phyloP scores from a whole-genome alignment of 2,888 invertebrate genomes.

The Lasioglossum zephyrum region DNA sequence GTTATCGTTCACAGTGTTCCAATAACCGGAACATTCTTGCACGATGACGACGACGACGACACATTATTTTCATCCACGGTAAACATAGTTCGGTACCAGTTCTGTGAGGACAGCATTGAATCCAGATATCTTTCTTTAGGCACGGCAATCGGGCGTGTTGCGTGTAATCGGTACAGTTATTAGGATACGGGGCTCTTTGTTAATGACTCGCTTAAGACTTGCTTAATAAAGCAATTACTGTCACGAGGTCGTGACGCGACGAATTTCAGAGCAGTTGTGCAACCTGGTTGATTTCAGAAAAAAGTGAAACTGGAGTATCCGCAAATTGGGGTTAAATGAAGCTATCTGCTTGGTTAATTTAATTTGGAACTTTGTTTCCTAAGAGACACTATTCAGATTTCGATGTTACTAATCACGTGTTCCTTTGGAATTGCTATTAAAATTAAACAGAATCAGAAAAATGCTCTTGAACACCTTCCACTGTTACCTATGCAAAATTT shows the following conservation, averaged over 20 bases:
- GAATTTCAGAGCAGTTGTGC: not conserved
- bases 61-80: not conserved
- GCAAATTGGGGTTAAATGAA: slow-evolving; percentile 4
- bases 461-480: not conserved
- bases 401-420: not conserved
- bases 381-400: not conserved
- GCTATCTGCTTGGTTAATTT: not conserved
- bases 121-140: not conserved
- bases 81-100: slow-evolving; percentile 19
- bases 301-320: not conserved
- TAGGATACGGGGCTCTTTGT: not conserved
- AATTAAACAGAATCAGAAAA: not conserved
- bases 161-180: slow-evolving; percentile 12
- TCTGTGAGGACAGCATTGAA: not conserved
- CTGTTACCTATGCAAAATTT: not conserved
- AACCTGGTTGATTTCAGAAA: not conserved
- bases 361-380: not conserved
- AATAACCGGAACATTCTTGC: slow-evolving; percentile 33
- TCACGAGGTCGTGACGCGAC: slow-evolving; percentile 7
- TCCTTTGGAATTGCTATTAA: not conserved
- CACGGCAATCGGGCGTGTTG: not conserved
- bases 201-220: not conserved
- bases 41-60: not conserved
- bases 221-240: slow-evolving; percentile 14
- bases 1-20: slow-evolving; percentile 46